Percentiles rank a stretch among this genome's conserved stretches.
Evolutionary conservation across 92 coral and sea anemone genomes (phyloP).

Genomic region (Parazoanthus darwini): DNA sequence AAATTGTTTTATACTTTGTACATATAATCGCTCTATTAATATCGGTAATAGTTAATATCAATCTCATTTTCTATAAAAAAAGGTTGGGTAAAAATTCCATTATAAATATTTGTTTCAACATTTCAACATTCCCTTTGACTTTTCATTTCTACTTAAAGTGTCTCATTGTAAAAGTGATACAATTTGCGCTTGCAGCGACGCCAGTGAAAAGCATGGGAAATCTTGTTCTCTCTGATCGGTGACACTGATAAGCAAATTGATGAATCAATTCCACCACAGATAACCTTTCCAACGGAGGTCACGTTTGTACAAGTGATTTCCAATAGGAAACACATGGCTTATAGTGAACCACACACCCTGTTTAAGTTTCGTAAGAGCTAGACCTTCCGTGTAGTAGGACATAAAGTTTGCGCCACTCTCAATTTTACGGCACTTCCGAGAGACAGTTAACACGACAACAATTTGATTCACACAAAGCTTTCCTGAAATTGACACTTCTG

Average conservation of each 20-base stretch:
- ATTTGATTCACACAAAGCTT: not conserved
- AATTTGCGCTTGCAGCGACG: not conserved
- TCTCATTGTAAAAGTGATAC: not conserved
- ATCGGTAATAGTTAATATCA: too few species aligned
- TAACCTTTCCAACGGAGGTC: slow-evolving; percentile 29
- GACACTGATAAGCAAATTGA: slow-evolving; percentile 27
- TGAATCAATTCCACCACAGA: not conserved
- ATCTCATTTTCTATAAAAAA: too few species aligned
- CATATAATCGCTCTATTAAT: too few species aligned
- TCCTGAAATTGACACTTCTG: slow-evolving; percentile 34
- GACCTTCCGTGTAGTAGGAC: not conserved
- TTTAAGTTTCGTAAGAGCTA: not conserved
- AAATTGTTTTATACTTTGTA: too few species aligned
- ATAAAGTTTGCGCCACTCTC: not conserved
- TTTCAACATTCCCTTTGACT: not conserved
- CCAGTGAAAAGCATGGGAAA: not conserved
- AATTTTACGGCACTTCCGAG: not conserved
- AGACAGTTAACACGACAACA: not conserved
- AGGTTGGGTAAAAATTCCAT: too few species aligned
- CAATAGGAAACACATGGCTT: slow-evolving; percentile 2
- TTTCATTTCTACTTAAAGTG: too few species aligned
- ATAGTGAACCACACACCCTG: not conserved
- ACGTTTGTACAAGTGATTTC: not conserved
- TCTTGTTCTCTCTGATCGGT: not conserved
- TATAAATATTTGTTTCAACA: too few species aligned